A percentile compares a stretch with the other conserved stretches of the same genome.
phyloP scores from a whole-genome alignment of 2,113 vertebrate genomes.

The Pandion haliaetus region DNA sequence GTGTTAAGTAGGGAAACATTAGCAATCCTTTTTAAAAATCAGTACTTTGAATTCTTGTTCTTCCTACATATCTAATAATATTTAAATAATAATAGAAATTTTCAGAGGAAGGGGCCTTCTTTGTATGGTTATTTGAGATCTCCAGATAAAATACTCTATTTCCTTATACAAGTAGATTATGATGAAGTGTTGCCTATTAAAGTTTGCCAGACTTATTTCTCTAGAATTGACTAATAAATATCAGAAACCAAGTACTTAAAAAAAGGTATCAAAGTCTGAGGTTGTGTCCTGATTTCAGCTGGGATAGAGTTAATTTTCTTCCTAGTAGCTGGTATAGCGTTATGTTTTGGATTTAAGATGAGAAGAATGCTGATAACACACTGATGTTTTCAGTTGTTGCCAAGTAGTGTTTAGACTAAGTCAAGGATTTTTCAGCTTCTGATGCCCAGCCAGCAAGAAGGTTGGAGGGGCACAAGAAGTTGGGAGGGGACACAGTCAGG shows the following conservation, averaged over 20 bases:
- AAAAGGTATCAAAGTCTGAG: neutral
- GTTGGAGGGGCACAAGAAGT: too few relatives aligned
- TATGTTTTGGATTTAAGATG: too few relatives aligned
- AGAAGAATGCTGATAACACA: too few relatives aligned
- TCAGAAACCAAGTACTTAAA: neutral
- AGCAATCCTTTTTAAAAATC: neutral
- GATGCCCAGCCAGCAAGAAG: too few relatives aligned
- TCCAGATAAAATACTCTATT: neutral
- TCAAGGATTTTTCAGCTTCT: too few relatives aligned
- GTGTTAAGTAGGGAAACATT: neutral
- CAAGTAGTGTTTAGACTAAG: too few relatives aligned
- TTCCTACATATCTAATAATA: neutral
- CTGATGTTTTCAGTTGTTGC: too few relatives aligned
- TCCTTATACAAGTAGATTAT: neutral
- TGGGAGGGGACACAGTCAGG: too few relatives aligned
- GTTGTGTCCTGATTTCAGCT: too few relatives aligned
- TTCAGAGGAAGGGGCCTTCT: neutral
- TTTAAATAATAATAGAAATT: neutral
- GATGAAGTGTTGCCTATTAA: neutral
- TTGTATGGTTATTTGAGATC: neutral
- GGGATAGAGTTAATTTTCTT: too few relatives aligned
- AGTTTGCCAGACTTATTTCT: neutral
- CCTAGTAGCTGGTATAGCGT: too few relatives aligned
- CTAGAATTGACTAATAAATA: neutral
- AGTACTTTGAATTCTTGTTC: neutral